Evolutionary conservation across 1,140 invertebrate genomes (phyloP), one percentile per base, ranked within the genome.

Genomic region (Sminthurinus signatus): DNA sequence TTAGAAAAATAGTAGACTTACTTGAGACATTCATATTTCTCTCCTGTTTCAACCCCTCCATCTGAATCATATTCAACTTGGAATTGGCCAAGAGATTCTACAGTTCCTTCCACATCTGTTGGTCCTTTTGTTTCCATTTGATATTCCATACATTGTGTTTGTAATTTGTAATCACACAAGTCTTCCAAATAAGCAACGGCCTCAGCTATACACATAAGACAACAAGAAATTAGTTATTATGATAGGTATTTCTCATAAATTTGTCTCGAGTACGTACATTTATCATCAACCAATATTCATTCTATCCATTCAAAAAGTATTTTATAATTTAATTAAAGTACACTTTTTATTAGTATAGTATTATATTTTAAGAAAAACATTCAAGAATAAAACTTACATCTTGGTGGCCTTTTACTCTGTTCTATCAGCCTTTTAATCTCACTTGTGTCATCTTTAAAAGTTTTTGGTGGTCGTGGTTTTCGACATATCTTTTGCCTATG

Each of bases 91-190:
- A 56, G n/a, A 15, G 4, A 10, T 28, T 56, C 54, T 19, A 56
- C 54, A 4, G 54, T 36, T 10, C 14, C 14, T 2, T 42, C 23
- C 27, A 42, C 17, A 19, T 56, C 28, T 21, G 36, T 39, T 17
- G 28, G 23, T 8, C 23, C 54, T 15, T 19, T 28, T 17, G 12
- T 17, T 21, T 56, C 31, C 10, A 56, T 42, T 42, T 56, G 12
- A 56, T 56, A 19, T 56, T 56, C 54, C 54, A 56, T 56, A 39
- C 54, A 56, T 28, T 56, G 54, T 19, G 54, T 56, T 42, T 56
- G 54, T 42, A 56, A 42, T 17, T 42, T 36, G 36, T 56, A 56
- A 23, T 42, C 54, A 19, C 29, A 56, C 12, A 19, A 56, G 23
- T 42, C 36, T 23, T 56, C 54, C 10, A 56, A 25, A 28, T 52